These are phyloP conservation scores for Anthopleura sola DNA, from an alignment of 64 coral and sea anemone genomes.

Conservation along the genomic window DNA sequence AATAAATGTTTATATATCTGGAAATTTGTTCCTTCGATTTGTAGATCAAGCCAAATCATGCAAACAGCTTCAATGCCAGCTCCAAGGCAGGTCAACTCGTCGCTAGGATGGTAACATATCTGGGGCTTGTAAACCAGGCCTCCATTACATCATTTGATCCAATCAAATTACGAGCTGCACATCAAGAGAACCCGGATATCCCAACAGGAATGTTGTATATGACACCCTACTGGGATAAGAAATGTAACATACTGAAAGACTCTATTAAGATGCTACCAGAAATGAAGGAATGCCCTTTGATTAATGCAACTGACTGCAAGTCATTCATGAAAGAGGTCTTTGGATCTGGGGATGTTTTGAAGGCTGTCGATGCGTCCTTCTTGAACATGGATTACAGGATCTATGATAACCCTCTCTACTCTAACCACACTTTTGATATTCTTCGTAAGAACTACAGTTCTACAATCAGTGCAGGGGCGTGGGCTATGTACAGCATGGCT, in stretches of 20 bases:
- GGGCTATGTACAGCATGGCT: conserved; percentile 75
- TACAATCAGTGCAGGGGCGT: conserved; percentile 69
- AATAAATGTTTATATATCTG: too few relatives aligned
- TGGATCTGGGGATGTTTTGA: conserved; percentile 35
- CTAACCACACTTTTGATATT: conserved; percentile 71
- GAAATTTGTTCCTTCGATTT: not conserved
- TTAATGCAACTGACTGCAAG: conserved; percentile 23
- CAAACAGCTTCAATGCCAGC: conserved; percentile 36
- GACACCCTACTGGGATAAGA: conserved; percentile 22
- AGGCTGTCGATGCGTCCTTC: conserved; percentile 50
- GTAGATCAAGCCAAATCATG: conserved; percentile 69
- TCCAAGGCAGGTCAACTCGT: conserved; percentile 53
- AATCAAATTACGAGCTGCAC: conserved; percentile 67
- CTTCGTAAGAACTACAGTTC: conserved; percentile 55
- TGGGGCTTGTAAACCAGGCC: conserved; percentile 64
- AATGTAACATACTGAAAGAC: not conserved
- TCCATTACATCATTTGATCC: conserved; percentile 77
- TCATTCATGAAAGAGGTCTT: conserved; percentile 60
- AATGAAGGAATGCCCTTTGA: conserved; percentile 40
- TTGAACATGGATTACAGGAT: conserved; percentile 94
- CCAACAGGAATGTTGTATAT: conserved; percentile 58
- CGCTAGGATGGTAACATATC: conserved; percentile 57
- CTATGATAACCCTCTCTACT: conserved; percentile 59
- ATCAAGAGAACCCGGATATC: conserved; percentile 40
- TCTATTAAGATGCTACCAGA: conserved; percentile 28